Base-by-base conservation (phyloP, 2,113 vertebrate species). In the Rhea pennata region DNA sequence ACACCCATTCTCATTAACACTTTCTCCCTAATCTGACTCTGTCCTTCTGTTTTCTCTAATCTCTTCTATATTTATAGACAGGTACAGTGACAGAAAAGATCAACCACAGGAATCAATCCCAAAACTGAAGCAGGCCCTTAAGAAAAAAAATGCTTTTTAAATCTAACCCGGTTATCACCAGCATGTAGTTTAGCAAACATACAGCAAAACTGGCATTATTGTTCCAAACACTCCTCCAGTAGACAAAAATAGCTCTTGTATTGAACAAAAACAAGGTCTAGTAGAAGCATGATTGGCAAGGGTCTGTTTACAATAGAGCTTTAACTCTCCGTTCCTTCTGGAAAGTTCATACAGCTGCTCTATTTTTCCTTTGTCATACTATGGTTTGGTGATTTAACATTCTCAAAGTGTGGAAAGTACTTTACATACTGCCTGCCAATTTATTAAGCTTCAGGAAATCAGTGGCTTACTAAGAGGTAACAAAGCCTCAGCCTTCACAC, bases 41-140 rank as follows among this genome's bases (percentile, higher is more conserved):
- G 62, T 12, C 17, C 17, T 44, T 62, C 40, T 56, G 33, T 40
- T 59, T 77, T 65, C n/a, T n/a, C 29, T 48, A 26, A 65, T 62
- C 8, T 59, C 29, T 48, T 29, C 19, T 44, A 9, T 21, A 4
- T 23, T 46, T 33, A 26, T 0, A 36, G 8, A 56, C 24, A 19
- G 33, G 21, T 8, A 15, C 0, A 10, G 29, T 36, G 44, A 50
- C 58, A 91, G 44, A 69, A 95, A 16, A 36, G 39, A 86, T 62
- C 48, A 65, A 22, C 11, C 42, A 20, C 0, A 9, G 10, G 4
- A 53, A 51, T 20, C 39, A 59, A 70, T 42, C 46, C 51, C 33
- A 36, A 67, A 27, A 26, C 12, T 51, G 15, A 14, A 27, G 6
- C 53, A 59, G 59, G n/a, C 75, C 36, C 36, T 33, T 36, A 36